phyloP scores from a whole-genome alignment of 2,797 vertebrate species.

The Chelon auratus region DNA sequence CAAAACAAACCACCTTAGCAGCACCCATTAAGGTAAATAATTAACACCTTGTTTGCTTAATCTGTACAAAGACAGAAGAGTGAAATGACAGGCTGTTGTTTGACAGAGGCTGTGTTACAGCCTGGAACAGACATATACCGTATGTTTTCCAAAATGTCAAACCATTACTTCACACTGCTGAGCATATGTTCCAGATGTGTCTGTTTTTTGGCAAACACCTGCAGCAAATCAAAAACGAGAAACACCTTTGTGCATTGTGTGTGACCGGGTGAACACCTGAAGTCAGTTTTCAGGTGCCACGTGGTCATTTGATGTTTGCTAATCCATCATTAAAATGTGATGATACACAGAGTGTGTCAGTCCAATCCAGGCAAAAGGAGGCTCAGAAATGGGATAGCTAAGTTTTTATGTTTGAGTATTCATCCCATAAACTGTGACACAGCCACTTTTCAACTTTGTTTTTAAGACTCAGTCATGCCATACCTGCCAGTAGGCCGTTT shows the following conservation, averaged over 20 bases:
- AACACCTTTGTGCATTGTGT: background rate
- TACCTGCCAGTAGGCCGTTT: constrained; percentile 36
- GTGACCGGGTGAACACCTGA: background rate
- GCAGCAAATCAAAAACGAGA: constrained; percentile 1
- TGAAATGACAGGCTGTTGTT: background rate
- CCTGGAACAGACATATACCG: background rate
- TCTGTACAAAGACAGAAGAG: background rate
- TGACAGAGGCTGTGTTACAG: background rate
- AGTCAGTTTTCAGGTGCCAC: no score
- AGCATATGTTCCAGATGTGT: constrained; percentile 18
- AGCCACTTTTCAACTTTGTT: constrained; percentile 21
- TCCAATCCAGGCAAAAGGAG: background rate
- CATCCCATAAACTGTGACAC: background rate
- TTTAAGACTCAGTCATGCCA: constrained; percentile 39
- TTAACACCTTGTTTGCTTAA: background rate
- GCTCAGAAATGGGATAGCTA: background rate
- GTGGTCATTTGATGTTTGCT: background rate
- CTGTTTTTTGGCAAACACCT: background rate
- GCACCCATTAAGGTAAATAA: background rate
- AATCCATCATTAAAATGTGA: no score
- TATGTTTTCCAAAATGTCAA: background rate
- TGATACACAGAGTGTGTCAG: background rate
- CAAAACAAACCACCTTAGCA: background rate
- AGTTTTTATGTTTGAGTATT: background rate
- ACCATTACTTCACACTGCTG: background rate